Evolutionary conservation across 2,888 invertebrate species (phyloP), one percentile per base, ranked within the genome.

Genomic region (Drosophila kuntzei): DNA sequence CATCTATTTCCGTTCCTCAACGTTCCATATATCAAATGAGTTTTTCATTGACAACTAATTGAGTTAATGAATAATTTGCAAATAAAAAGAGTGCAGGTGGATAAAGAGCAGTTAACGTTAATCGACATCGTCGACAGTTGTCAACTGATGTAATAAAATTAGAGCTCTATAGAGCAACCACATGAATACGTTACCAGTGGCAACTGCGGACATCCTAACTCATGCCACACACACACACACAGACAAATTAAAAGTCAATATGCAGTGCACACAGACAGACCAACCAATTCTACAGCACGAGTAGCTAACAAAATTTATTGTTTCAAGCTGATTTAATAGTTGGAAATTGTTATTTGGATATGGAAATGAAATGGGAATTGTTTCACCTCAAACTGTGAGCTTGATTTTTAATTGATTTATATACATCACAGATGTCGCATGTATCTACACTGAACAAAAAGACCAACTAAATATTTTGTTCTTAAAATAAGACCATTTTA

Each of bases 191-290:
- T 70, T 51, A 69, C 44, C 29, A 34, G 46, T 49, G 64, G 47
- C 64, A 62, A 61, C 79, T 63, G 59, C 46, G 65, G 34, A 49
- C 57, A 54, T 8, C 20, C 57, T 47, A 20, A 51, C 22, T 39
- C 71, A 47, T 36, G 32, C 54, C 50, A 61, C 57, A 46, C 50
- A 66, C 57, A 61, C 50, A 61, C 57, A 44, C 50, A 66, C 57
- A 61, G 64, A 61, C 68, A 80, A 81, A 81, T 84, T 76, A 79
- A 76, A 81, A 81, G 79, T 79, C 80, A 79, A 82, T 85, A 82
- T 57, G 29, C 22, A 29, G 16, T 41, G 34, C 16, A 49, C 29
- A 41, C 25, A 57, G 16, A 22, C 22, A 46, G 16, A 50, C 2
- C 18, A 18, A 27, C 14, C 32, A 22, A 25, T 32, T 14, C 20